Base-by-base conservation (phyloP, 92 coral and sea anemone genomes). In the Desmophyllum pertusum region DNA sequence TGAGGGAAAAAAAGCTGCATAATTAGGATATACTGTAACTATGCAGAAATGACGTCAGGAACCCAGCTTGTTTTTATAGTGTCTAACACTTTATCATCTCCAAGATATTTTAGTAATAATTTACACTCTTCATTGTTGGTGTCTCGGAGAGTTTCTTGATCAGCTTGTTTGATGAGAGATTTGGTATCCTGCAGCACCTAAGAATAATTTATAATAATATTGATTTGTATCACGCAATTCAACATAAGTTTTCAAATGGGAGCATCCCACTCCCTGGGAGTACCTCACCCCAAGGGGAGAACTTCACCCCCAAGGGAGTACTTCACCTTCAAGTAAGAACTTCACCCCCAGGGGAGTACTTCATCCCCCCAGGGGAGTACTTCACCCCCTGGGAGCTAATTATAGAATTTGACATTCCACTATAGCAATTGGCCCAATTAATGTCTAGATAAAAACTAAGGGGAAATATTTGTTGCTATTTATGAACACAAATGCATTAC, bases 111-210 rank as follows among this genome's bases (percentile, higher is more conserved):
- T 14, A 85, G 73, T 3, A 95, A 81, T 75, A 92, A 48, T 71
- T 94, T 94, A 85, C 94, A 85, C 46, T 95, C 98, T 73, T 94
- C 93, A 8, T 77, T 81, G 73, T 92, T 94, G 30, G 81, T 73
- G 29, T 90, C 88, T 33, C 81, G 84, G 36, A 95, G 89, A 35
- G 86, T 71, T 81, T 92, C 94, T 84, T 91, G 88, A 71, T 73
- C 84, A 18, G 83, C 78, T 73, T 89, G 92, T 37, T 82, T 88
- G 21, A 95, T 81, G 43, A 95, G 88, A 27, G 83, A 80, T 84
- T 95, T 95, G 1, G 98, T 94, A 85, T 94, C 98, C 59, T 92
- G 98, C 10, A 95, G 76, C 63, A 95, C 93, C 98, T 95, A 64
- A 39, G 86, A 85, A 21, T 51, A 45, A 52, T n/a, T n/a, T n/a